Base-by-base conservation (phyloP, 2,888 invertebrate genomes). In the Anaspis maculata region DNA sequence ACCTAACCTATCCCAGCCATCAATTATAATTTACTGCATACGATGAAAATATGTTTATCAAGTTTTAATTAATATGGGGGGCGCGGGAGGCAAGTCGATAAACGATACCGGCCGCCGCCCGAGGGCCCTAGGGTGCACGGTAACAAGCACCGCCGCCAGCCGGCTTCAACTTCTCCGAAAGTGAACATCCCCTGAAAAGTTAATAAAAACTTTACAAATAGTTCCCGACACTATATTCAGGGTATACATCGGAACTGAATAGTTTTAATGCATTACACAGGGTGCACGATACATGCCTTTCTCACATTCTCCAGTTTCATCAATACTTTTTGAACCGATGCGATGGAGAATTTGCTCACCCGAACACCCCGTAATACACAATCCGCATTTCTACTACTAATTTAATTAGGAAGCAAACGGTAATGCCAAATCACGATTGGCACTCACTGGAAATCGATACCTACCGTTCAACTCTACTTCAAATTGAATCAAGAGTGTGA, bases 31-130 rank as follows among this genome's bases (percentile, higher is more conserved):
- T 32, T 38, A 37, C 40, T n/a, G 41, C 42, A 42, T 44, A 44
- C 45, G 45, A 43, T 42, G 44, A 40, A 49, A 49, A 46, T 49
- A 49, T 49, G 47, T 47, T 43, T 45, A 38, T 45, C 39, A 42
- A 43, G 47, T 45, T 47, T 45, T 45, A 41, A 40, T 40, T 43
- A 41, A 42, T 43, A 45, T 39, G 36, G 34, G 41, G 36, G n/a
- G n/a, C n/a, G n/a, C n/a, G n/a, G n/a, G n/a, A n/a, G n/a, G 36
- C 35, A 34, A 32, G 30, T 39, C 44, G 44, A 42, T 44, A 39
- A 44, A 39, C 44, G 42, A 42, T 40, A 42, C 37, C 32, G 29
- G 28, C 34, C 28, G 30, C 27, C 27, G 30, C 41, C 37, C 36
- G 32, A 31, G 37, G 35, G 22, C 30, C 25, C 13, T 23, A 25